Percentiles rank a stretch among this genome's conserved stretches.
Conservation (phyloP, 2,888 invertebrate species). For the Hipparchia semele region DNA sequence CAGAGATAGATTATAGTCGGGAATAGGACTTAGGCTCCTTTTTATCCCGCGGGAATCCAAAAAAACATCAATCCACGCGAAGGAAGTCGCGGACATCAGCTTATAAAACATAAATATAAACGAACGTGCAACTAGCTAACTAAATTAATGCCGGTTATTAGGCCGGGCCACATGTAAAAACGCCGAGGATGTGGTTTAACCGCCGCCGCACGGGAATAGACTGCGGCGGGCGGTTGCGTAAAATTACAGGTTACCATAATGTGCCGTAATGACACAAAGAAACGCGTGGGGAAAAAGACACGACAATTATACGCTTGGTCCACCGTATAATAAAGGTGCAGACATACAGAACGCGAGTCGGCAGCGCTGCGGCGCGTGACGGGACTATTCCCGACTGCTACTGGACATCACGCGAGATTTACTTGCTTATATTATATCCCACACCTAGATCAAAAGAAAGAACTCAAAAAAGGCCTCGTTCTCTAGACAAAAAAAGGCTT, state of each 20-base stretch:
- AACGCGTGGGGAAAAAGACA: constrained; percentile 8
- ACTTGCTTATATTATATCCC: too few species aligned
- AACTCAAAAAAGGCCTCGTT: too few species aligned
- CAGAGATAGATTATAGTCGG: too few species aligned
- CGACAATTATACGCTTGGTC: constrained; percentile 14
- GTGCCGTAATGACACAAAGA: constrained; percentile 2
- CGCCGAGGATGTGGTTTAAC: constrained; percentile 63
- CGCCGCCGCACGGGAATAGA: constrained; percentile 50
- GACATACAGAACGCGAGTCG: not conserved
- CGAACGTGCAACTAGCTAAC: constrained; percentile 47
- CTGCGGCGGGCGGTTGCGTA: constrained; percentile 16
- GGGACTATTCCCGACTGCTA: too few species aligned
- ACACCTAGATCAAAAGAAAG: too few species aligned
- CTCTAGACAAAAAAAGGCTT: too few species aligned
- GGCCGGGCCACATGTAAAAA: constrained; percentile 54
- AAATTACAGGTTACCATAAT: constrained; percentile 25
- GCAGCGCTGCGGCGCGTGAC: not conserved
- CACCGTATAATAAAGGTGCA: not conserved
- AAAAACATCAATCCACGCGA: too few species aligned
- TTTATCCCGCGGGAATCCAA: too few species aligned
- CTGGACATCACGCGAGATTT: too few species aligned
- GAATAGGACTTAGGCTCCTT: too few species aligned
- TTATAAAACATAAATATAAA: too few species aligned
- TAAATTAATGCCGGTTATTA: constrained; percentile 72
- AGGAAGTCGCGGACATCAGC: too few species aligned